Evolutionary conservation across 2,113 vertebrate genomes (phyloP).

Genomic region (Myotis brandtii): DNA sequence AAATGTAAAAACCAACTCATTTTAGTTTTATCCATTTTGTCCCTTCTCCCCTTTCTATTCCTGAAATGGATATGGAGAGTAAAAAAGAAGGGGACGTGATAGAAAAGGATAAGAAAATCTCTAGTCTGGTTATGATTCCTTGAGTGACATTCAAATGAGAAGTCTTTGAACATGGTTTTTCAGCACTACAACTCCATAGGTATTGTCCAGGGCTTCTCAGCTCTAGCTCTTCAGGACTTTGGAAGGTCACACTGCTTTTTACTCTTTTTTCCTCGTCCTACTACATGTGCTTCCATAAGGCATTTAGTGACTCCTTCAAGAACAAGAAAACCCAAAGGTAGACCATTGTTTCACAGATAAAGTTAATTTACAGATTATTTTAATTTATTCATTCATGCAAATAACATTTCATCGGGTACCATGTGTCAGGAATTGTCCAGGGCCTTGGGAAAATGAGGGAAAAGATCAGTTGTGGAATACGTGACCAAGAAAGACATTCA

Average conservation of each 20-base stretch:
- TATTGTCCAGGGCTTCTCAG: not conserved
- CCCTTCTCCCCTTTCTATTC: not conserved
- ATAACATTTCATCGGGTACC: not conserved
- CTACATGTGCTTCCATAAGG: not conserved
- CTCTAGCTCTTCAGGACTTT: not conserved
- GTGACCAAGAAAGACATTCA: not conserved
- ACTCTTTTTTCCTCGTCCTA: not conserved
- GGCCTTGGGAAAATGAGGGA: not conserved
- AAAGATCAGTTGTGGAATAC: not conserved
- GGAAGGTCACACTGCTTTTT: not conserved
- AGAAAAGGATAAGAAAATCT: not conserved
- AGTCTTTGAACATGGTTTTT: not conserved
- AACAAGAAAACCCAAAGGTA: slow-evolving; percentile 20
- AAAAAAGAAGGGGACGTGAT: not conserved
- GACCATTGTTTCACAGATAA: not conserved
- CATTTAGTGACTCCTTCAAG: not conserved
- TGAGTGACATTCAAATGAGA: not conserved
- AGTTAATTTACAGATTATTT: not conserved
- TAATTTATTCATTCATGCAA: not conserved
- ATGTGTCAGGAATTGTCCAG: not conserved
- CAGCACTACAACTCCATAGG: not conserved
- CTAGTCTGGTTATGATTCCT: not conserved
- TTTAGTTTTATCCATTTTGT: not conserved
- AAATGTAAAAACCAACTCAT: not conserved
- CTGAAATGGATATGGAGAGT: not conserved